Conservation (phyloP, 2,888 invertebrate genomes). For the Xiphydria camelus region DNA sequence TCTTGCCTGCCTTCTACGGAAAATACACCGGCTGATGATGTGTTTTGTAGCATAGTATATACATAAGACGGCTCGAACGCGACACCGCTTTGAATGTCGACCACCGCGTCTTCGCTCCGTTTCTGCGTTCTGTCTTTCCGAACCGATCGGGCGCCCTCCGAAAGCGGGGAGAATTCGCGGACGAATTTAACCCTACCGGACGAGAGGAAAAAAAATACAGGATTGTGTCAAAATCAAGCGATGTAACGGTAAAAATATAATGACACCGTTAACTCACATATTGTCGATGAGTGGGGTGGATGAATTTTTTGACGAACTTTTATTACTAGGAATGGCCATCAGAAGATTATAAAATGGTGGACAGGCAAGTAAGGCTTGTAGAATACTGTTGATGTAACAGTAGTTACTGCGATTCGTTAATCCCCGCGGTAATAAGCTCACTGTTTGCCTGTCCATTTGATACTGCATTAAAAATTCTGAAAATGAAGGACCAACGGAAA, state of each 20-base stretch:
- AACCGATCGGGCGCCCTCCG: conserved; percentile 61
- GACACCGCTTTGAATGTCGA: conserved; percentile 70
- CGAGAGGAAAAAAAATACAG: too few species aligned
- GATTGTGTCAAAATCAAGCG: conserved; percentile 8
- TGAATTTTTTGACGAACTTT: conserved; percentile 58
- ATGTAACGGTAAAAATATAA: conserved; percentile 19
- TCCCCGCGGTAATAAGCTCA: conserved; percentile 85
- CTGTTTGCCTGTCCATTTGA: conserved; percentile 76
- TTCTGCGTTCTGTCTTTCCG: conserved; percentile 57
- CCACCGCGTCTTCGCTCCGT: conserved; percentile 53
- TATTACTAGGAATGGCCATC: conserved; percentile 72
- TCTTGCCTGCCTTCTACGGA: conserved; percentile 90
- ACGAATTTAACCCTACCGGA: conserved; percentile 81
- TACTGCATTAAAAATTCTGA: conserved; percentile 77
- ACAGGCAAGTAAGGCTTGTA: conserved; percentile 92
- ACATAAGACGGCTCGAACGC: conserved; percentile 90
- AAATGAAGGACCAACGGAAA: too few species aligned
- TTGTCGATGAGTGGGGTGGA: conserved; percentile 87
- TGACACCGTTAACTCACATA: conserved; percentile 72
- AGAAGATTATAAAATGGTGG: conserved; percentile 94
- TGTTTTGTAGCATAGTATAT: conserved; percentile 80
- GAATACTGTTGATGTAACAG: conserved; percentile 94
- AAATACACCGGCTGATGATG: conserved; percentile 70
- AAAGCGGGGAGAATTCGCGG: conserved; percentile 75
- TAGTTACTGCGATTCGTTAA: conserved; percentile 92